Conservation (phyloP, 2,888 invertebrate genomes). For the Harmothoe impar region DNA sequence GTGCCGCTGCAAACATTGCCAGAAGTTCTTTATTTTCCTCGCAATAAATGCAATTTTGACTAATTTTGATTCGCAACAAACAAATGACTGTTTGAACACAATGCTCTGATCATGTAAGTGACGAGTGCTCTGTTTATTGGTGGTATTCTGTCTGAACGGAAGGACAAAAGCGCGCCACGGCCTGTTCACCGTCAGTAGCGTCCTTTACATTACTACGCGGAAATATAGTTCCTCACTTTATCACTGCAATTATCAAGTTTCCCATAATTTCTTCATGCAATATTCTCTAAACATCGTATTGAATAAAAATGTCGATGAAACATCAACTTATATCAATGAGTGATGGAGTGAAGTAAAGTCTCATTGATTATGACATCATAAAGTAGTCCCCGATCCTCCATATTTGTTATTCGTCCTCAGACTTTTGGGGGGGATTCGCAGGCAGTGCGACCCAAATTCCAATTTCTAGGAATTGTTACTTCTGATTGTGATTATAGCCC, state of each 20-base stretch:
- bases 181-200: conserved; percentile 41
- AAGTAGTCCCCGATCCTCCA: conserved; percentile 66
- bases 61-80: background rate
- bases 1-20: background rate
- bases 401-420: conserved; percentile 66
- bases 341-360: background rate
- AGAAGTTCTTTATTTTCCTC: too few species aligned
- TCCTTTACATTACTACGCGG: conserved; percentile 44
- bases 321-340: background rate
- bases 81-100: background rate
- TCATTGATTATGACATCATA: conserved; percentile 66
- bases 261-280: background rate
- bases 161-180: conserved; percentile 60
- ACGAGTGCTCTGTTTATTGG: background rate
- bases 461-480: conserved; percentile 56
- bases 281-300: background rate
- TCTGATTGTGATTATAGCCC: conserved; percentile 52
- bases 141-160: background rate
- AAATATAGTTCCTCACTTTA: conserved; percentile 25
- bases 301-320: background rate
- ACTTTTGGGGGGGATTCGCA: conserved; percentile 48
- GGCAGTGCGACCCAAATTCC: conserved; percentile 59
- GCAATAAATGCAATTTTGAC: background rate
- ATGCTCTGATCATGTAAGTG: background rate
- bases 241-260: background rate